A percentile compares a stretch with the other conserved stretches of the same genome.
phyloP scores from a whole-genome alignment of 2,113 vertebrate species.

The Rhynchopsitta pachyrhyncha region DNA sequence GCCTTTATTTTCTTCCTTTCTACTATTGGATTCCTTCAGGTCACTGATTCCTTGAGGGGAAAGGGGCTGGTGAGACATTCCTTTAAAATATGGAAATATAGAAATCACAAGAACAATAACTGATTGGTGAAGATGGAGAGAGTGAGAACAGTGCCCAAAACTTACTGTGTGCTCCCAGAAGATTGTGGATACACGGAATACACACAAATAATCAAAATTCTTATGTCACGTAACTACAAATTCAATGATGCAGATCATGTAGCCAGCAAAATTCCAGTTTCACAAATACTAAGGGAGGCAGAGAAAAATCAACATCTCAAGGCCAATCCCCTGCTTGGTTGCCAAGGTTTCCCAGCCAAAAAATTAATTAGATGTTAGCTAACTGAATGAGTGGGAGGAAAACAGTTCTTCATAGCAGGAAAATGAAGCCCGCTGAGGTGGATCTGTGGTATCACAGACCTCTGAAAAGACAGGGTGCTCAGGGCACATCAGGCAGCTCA shows the following conservation, averaged over 20 bases:
- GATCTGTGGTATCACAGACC: neutral
- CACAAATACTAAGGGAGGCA: neutral
- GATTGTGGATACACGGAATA: neutral
- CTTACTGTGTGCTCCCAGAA: neutral
- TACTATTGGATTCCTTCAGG: neutral
- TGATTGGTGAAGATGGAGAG: neutral
- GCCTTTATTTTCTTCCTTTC: neutral
- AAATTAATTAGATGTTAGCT: neutral
- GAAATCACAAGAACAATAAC: neutral
- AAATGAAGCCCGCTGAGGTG: neutral
- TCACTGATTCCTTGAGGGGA: neutral
- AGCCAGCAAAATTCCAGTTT: neutral
- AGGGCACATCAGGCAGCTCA: neutral
- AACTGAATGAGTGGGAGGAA: neutral
- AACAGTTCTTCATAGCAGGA: neutral
- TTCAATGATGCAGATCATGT: neutral
- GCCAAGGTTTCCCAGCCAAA: neutral
- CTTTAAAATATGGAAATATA: neutral
- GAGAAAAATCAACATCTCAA: neutral
- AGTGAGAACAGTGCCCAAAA: neutral
- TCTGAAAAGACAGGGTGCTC: neutral
- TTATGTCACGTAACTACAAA: accelerated
- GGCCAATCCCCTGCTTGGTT: neutral
- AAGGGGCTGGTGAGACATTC: neutral
- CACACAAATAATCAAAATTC: neutral